Evolutionary conservation across 2,888 invertebrate genomes (phyloP).

Genomic region (Petrophora chlorosata): DNA sequence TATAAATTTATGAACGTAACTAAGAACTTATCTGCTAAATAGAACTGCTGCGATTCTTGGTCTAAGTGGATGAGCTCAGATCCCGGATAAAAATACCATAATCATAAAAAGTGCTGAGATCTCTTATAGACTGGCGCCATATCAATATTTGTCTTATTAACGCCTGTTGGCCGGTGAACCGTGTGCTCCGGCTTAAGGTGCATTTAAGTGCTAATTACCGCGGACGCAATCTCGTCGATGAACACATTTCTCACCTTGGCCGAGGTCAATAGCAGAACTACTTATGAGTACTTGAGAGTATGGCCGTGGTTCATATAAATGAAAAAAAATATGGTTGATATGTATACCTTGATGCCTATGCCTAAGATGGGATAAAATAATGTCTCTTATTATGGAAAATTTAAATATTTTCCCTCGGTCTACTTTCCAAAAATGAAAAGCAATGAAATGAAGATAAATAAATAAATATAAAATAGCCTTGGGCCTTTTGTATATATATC

Average conservation of each 20-base stretch:
- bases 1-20: too few relatives aligned
- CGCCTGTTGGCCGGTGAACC: constrained; percentile 27
- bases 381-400: too few relatives aligned
- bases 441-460: too few relatives aligned
- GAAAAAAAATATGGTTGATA: too few relatives aligned
- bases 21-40: not conserved
- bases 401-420: too few relatives aligned
- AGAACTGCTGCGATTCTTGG: constrained; percentile 19
- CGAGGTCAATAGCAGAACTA: constrained; percentile 59
- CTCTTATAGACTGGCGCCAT: constrained; percentile 45
- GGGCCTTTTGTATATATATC: too few relatives aligned
- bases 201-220: constrained; percentile 60
- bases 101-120: constrained; percentile 37
- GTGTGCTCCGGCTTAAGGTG: constrained; percentile 47
- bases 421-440: too few relatives aligned
- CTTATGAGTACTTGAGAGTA: too few relatives aligned
- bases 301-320: too few relatives aligned
- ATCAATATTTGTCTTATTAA: constrained; percentile 45
- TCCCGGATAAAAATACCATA: constrained; percentile 31
- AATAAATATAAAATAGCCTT: too few relatives aligned
- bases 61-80: constrained; percentile 34
- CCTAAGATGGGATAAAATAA: too few relatives aligned
- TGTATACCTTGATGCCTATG: too few relatives aligned
- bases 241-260: constrained; percentile 64
- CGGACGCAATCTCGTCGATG: constrained; percentile 56